phyloP scores from a whole-genome alignment of 2,797 vertebrate species.

The Buphagus erythrorhynchus region DNA sequence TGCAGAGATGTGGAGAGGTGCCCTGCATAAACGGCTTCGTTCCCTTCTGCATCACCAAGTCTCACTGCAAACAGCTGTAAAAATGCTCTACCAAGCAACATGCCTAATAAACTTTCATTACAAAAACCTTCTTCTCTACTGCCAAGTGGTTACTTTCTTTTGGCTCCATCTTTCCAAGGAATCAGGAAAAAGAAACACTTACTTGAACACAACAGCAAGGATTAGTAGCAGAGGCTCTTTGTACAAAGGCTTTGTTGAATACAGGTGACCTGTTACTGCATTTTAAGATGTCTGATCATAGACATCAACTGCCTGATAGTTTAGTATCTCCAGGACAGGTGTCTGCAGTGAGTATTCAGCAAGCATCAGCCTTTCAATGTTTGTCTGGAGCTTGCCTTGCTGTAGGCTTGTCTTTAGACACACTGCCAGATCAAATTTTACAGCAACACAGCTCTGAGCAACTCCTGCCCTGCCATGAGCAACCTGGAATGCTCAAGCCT shows the following conservation, averaged over 20 bases:
- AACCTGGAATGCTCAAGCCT: neutral
- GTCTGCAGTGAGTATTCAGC: neutral
- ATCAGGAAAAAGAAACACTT: neutral
- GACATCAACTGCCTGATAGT: neutral
- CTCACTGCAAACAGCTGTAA: neutral
- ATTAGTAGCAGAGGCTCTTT: neutral
- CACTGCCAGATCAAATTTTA: neutral
- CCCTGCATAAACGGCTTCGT: neutral
- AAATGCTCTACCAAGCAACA: neutral
- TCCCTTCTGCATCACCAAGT: neutral
- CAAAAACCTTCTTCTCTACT: neutral
- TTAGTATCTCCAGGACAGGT: neutral
- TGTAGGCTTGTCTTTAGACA: neutral
- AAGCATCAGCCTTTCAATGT: neutral
- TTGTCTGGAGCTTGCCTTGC: neutral
- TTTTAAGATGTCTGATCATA: neutral
- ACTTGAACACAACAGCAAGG: neutral
- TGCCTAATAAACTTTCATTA: neutral
- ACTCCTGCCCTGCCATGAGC: neutral
- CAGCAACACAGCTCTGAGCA: neutral
- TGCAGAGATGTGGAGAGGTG: neutral
- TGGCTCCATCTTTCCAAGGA: neutral
- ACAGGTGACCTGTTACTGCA: neutral
- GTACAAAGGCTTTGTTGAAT: neutral
- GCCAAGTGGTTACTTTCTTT: neutral